A percentile compares a stretch with the other conserved stretches of the same genome.
phyloP scores from a whole-genome alignment of 2,113 vertebrate species.

The Nannobrachium achirus region DNA sequence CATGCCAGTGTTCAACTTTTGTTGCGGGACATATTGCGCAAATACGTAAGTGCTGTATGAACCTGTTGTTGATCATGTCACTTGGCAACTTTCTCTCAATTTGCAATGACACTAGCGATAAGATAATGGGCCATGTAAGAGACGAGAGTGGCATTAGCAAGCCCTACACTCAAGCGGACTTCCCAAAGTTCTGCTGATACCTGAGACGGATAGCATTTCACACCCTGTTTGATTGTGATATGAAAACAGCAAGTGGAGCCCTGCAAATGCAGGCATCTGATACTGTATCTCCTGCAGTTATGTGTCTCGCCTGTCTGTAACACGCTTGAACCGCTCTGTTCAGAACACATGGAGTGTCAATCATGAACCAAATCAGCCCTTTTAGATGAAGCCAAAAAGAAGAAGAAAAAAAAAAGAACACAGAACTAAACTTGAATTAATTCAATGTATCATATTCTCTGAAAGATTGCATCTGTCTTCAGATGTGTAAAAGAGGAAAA shows the following conservation, averaged over 20 bases:
- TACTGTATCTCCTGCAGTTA: slow-evolving; percentile 67
- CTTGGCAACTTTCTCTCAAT: slow-evolving; percentile 39
- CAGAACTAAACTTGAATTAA: slow-evolving; percentile 80
- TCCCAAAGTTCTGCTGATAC: slow-evolving; percentile 68
- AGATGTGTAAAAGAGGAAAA: slow-evolving; percentile 82
- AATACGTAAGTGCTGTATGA: slow-evolving; percentile 41
- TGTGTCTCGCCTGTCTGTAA: slow-evolving; percentile 65
- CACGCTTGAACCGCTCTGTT: slow-evolving; percentile 66
- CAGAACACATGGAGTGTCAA: slow-evolving; percentile 65
- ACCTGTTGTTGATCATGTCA: slow-evolving; percentile 15
- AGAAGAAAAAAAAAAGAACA: slow-evolving; percentile 54
- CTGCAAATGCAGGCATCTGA: slow-evolving; percentile 68
- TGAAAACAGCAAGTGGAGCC: slow-evolving; percentile 65
- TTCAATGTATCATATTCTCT: slow-evolving; percentile 74
- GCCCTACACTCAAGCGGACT: slow-evolving; percentile 58
- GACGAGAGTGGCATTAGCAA: slow-evolving; percentile 61
- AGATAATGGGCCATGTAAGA: slow-evolving; percentile 62
- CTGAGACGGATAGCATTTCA: slow-evolving; percentile 68
- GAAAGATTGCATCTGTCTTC: slow-evolving; percentile 78
- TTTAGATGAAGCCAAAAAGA: slow-evolving; percentile 65
- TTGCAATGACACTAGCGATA: slow-evolving; percentile 31
- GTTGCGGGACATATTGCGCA: slow-evolving; percentile 21
- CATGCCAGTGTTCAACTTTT: slow-evolving; percentile 2
- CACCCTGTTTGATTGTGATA: slow-evolving; percentile 65
- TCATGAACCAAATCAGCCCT: slow-evolving; percentile 68